A percentile compares a stretch with the other conserved stretches of the same genome.
phyloP scores from a whole-genome alignment of 2,113 vertebrate genomes.

The Tachuris rubrigastra region DNA sequence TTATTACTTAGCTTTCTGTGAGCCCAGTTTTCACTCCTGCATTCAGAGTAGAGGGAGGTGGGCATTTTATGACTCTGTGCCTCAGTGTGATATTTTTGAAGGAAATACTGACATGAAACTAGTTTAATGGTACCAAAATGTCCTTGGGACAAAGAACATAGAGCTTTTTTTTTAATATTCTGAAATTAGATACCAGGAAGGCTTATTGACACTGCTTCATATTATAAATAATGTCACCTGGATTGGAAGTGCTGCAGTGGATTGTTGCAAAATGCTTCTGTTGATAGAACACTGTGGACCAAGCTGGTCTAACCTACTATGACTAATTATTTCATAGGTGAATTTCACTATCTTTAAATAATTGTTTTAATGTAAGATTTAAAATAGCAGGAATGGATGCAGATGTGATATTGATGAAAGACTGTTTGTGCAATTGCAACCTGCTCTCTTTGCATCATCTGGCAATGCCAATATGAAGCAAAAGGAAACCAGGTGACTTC shows the following conservation, averaged over 20 bases:
- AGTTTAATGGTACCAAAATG: background rate
- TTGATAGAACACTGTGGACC: background rate
- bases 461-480: background rate
- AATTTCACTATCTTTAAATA: background rate
- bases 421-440: background rate
- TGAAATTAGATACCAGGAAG: background rate
- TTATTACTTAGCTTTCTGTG: background rate
- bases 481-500: background rate
- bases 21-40: background rate
- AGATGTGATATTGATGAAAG: background rate
- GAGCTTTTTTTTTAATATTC: background rate
- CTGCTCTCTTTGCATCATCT: background rate
- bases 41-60: background rate
- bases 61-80: background rate
- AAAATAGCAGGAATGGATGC: background rate
- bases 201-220: background rate
- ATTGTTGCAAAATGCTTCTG: slow-evolving; percentile 32
- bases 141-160: background rate
- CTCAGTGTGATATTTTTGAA: background rate
- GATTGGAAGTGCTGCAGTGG: background rate
- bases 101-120: background rate
- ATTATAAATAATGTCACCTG: slow-evolving; percentile 4
- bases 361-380: background rate
- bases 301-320: background rate
- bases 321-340: background rate